These are phyloP conservation scores for Notechis scutatus DNA, from an alignment of 2,113 vertebrate species.

Conservation along the genomic window DNA sequence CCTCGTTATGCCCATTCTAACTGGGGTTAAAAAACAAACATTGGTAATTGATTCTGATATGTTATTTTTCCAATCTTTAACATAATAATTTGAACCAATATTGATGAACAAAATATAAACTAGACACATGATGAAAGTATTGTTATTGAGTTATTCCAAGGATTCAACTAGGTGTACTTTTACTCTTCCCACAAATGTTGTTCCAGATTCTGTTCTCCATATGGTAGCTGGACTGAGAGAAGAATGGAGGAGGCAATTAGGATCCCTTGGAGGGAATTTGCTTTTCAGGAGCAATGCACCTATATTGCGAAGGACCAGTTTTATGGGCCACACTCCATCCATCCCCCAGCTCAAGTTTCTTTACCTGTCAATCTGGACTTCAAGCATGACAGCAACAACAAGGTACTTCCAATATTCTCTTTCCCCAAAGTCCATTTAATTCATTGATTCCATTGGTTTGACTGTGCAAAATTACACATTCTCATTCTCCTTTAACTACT, in stretches of 20 bases:
- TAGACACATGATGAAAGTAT: neutral
- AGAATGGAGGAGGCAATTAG: constrained; percentile 6
- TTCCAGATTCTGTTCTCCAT: neutral
- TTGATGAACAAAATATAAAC: neutral
- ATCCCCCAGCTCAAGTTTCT: neutral
- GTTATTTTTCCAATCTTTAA: neutral
- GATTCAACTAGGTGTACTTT: neutral
- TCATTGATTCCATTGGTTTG: neutral
- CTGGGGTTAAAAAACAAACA: neutral
- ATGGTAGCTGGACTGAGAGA: constrained; percentile 30
- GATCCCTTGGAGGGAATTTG: constrained; percentile 26
- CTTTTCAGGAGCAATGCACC: constrained; percentile 35
- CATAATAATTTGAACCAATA: neutral
- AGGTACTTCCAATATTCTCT: neutral
- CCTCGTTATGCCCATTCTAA: neutral
- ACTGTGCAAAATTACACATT: neutral
- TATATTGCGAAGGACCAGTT: constrained; percentile 23
- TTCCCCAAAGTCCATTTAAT: neutral
- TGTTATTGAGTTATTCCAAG: neutral
- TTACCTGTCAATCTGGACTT: constrained; percentile 23
- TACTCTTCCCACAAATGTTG: neutral
- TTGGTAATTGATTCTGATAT: neutral
- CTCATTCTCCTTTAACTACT: neutral
- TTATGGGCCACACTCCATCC: neutral
- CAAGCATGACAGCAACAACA: neutral